Base-by-base conservation (phyloP, 2,797 vertebrate genomes). In the Propithecus deckenii region DNA sequence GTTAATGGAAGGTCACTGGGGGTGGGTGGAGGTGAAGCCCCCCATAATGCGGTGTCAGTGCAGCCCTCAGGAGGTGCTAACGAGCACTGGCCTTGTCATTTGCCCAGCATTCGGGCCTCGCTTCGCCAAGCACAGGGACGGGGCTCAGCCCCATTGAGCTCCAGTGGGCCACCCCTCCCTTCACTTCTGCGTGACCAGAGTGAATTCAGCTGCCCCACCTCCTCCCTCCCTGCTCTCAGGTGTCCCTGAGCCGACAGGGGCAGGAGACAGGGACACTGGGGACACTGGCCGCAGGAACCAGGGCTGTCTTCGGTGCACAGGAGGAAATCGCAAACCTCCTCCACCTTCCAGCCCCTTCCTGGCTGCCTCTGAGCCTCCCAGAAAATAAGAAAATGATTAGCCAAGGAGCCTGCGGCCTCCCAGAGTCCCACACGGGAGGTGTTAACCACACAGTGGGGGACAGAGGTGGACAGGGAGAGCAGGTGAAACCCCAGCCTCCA, bases 1-100 rank as follows among this genome's bases (percentile, higher is more conserved):
- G 98, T 98, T 99, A 99, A 99, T 99, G 99, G 99, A 99, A 96
- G 97, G 98, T 98, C 97, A 99, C 99, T 95, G 98, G 98, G 99
- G 97, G 93, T 96, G 99, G 98, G 98, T 98, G 99, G 98, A 99
- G 99, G 99, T 99, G 99, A 98, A 96, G 96, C 98, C 98, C 98
- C 98, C 95, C 78, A 98, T 99, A 99, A 99, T 99, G 98, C 98
- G 98, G 97, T 98, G 98, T 98, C 98, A 98, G 94, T 93, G 97
- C 94, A 96, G 98, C 97, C 98, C 97, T 98, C 97, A 85, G 96
- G 97, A 97, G 89, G 88, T 35, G 92, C 96, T 98, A 98, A 98
- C 98, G 98, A 98, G 98, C 96, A 97, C 80, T 90, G 98, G 97
- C 96, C 98, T 97, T 97, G 96, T 97, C 94, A 96, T 97, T 98